phyloP scores from a whole-genome alignment of 2,113 vertebrate genomes.

The Aegithalos caudatus region DNA sequence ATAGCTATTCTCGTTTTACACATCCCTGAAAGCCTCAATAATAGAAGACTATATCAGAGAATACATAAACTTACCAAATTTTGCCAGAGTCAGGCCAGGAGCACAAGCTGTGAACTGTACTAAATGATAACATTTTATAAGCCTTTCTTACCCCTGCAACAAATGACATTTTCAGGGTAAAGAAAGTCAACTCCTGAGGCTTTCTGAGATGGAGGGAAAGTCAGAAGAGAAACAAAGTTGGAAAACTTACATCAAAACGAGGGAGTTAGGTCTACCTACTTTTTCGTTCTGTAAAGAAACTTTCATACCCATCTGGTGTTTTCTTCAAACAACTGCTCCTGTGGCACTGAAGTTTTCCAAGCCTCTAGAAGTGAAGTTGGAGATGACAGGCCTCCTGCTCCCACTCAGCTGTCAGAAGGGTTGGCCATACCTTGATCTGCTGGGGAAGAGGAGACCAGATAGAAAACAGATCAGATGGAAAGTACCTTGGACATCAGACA shows the following conservation, averaged over 20 bases:
- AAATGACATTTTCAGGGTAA: not conserved
- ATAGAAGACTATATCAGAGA: not conserved
- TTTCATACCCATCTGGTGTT: not conserved
- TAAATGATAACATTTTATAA: not conserved
- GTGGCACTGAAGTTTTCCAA: not conserved
- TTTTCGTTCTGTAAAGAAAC: not conserved
- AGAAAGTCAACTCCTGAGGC: not conserved
- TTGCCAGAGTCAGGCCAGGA: not conserved
- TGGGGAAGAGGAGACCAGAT: not conserved
- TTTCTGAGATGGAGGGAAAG: not conserved
- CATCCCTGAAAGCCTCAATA: not conserved
- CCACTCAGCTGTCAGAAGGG: not conserved
- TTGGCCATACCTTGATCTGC: rapidly evolving
- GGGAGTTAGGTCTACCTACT: not conserved
- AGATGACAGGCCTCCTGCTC: not conserved
- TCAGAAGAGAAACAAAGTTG: not conserved
- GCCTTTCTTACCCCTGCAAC: not conserved
- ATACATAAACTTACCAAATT: not conserved
- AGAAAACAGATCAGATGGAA: not conserved
- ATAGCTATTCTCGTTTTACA: not conserved
- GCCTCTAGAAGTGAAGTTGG: not conserved
- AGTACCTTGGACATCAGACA: not conserved
- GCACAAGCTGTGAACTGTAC: not conserved
- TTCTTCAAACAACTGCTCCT: not conserved
- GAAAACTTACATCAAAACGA: not conserved